A percentile compares a stretch with the other conserved stretches of the same genome.
phyloP scores from a whole-genome alignment of 2,797 vertebrate genomes.

The Eurystomus glaucurus region DNA sequence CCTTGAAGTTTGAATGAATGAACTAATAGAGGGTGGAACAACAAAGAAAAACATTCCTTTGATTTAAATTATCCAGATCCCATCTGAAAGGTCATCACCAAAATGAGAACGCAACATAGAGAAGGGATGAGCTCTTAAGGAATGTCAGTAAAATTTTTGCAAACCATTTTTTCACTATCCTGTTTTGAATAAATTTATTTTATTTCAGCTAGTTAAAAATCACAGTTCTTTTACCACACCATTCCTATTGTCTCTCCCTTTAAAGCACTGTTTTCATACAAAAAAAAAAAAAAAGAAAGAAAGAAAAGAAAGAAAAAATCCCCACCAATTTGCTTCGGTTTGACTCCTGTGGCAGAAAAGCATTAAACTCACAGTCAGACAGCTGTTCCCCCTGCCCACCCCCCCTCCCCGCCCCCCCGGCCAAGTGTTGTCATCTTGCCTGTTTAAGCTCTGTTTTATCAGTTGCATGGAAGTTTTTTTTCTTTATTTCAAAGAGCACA shows the following conservation, averaged over 20 bases:
- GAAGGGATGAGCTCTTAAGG: background rate
- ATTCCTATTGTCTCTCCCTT: background rate
- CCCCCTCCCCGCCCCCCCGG: no score
- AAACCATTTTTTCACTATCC: background rate
- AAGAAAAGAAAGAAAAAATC: background rate
- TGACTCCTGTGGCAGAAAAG: constrained; percentile 14
- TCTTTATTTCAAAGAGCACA: constrained; percentile 56
- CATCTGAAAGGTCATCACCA: constrained; percentile 14
- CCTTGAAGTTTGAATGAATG: constrained; percentile 5
- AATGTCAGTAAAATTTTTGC: background rate
- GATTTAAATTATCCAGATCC: constrained; percentile 16
- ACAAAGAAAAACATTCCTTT: background rate
- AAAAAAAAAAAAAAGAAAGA: background rate
- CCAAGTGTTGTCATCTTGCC: background rate
- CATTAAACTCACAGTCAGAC: constrained; percentile 55
- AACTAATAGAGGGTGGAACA: background rate
- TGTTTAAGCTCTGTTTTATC: constrained; percentile 48
- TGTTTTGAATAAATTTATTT: background rate
- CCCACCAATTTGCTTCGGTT: background rate
- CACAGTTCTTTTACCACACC: background rate
- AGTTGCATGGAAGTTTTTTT: constrained; percentile 16
- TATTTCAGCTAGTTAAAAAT: constrained; percentile 24
- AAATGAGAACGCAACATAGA: background rate
- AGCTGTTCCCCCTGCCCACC: background rate
- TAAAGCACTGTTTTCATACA: background rate